These are phyloP conservation scores for Hydractinia echinata DNA, from an alignment of 30 jellyfish, hydroid and myxozoan genomes.

Conservation along the genomic window DNA sequence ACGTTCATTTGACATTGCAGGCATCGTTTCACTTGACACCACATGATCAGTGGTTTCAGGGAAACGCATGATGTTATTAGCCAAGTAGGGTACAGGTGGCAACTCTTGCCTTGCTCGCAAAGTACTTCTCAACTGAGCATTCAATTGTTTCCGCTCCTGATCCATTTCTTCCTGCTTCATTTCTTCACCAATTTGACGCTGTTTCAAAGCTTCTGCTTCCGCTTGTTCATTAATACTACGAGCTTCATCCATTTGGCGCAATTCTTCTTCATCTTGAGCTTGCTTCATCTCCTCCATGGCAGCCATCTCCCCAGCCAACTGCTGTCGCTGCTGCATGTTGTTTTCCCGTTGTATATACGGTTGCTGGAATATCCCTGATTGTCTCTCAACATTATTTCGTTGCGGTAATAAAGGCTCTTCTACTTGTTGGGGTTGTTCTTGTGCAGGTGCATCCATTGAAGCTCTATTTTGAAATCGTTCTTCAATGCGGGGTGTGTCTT, in stretches of 20 bases:
- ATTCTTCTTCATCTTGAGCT: slow-evolving; percentile 31
- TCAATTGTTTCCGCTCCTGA: slow-evolving; percentile 47
- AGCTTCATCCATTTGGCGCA: slow-evolving; percentile 18
- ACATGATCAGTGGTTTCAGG: slow-evolving; percentile 23
- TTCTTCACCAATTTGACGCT: slow-evolving; percentile 42
- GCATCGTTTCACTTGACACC: neutral
- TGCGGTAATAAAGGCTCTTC: slow-evolving; percentile 8
- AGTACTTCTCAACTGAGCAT: slow-evolving; percentile 36
- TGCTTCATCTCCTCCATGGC: slow-evolving; percentile 9
- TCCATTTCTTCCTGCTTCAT: slow-evolving; percentile 38
- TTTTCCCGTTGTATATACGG: slow-evolving; percentile 4
- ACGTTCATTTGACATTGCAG: neutral
- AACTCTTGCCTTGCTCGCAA: slow-evolving; percentile 14
- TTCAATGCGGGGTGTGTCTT: neutral
- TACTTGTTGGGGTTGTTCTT: neutral
- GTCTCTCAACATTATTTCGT: slow-evolving; percentile 1
- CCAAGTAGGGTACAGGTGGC: slow-evolving; percentile 48
- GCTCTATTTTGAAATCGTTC: no score
- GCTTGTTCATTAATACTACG: slow-evolving; percentile 1
- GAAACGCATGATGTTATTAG: neutral
- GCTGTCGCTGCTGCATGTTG: neutral
- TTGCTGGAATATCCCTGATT: neutral
- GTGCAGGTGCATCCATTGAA: no score
- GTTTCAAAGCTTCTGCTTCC: slow-evolving; percentile 28
- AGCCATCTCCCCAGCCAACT: neutral